Conservation (phyloP, 2,113 vertebrate genomes). For the Varanus salvator region DNA sequence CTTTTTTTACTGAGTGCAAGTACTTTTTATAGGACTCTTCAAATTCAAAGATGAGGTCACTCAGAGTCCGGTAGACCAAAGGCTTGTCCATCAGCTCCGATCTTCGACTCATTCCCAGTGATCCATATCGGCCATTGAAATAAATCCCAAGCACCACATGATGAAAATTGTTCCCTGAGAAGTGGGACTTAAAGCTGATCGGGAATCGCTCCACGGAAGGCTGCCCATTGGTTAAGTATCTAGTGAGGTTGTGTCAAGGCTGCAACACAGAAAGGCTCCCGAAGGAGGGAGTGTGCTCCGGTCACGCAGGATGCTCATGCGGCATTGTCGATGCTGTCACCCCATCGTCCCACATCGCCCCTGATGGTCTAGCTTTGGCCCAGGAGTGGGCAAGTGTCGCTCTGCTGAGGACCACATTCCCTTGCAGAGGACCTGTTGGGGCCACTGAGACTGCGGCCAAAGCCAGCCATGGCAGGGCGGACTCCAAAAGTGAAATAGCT, state of each 20-base stretch:
- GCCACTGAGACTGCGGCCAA: too few relatives aligned
- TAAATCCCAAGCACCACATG: slow-evolving; percentile 96
- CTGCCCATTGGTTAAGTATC: slow-evolving; percentile 95
- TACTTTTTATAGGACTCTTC: slow-evolving; percentile 96
- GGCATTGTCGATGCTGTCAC: background rate
- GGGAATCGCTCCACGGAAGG: slow-evolving; percentile 93
- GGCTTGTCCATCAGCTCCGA: slow-evolving; percentile 96
- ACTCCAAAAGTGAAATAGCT: too few relatives aligned
- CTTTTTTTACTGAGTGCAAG: slow-evolving; percentile 94
- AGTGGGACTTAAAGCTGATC: slow-evolving; percentile 99
- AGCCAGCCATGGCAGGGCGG: too few relatives aligned
- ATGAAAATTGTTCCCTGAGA: slow-evolving; percentile 95
- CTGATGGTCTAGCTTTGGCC: background rate
- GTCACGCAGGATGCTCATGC: background rate
- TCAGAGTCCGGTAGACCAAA: slow-evolving; percentile 89
- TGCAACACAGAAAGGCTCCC: background rate
- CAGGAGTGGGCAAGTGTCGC: too few relatives aligned
- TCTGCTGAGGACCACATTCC: too few relatives aligned
- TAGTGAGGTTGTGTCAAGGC: slow-evolving; percentile 73
- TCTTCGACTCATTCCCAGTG: slow-evolving; percentile 94
- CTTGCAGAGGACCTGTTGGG: too few relatives aligned
- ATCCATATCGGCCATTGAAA: slow-evolving; percentile 91
- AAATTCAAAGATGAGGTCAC: slow-evolving; percentile 95
- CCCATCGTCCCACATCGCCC: background rate
- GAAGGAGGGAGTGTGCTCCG: background rate